Conservation (phyloP, 2,888 invertebrate genomes). For the Hypomecis punctinalis region DNA sequence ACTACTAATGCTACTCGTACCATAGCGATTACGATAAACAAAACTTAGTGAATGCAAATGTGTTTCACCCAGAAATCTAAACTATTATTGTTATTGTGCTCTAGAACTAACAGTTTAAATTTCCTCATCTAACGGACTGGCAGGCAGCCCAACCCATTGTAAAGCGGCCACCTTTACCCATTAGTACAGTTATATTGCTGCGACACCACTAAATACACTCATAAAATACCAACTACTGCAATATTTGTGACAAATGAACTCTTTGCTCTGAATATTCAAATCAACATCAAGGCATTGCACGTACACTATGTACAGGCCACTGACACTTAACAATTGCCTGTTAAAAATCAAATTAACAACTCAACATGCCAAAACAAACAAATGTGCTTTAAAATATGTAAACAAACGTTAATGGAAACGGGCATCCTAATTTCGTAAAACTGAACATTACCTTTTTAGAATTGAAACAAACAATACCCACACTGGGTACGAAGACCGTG, state of each 20-base stretch:
- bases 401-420: slow-evolving; percentile 40
- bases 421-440: slow-evolving; percentile 38
- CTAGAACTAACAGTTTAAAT: slow-evolving; percentile 13
- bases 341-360: slow-evolving; percentile 22
- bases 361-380: slow-evolving; percentile 36
- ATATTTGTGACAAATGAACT: slow-evolving; percentile 4
- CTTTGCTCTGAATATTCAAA: slow-evolving; percentile 10
- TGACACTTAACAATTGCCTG: slow-evolving; percentile 7
- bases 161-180: slow-evolving; percentile 16
- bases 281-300: slow-evolving; percentile 5
- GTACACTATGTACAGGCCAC: too few relatives aligned
- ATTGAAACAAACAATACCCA: slow-evolving; percentile 41
- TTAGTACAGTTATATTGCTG: slow-evolving; percentile 12
- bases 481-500: slow-evolving; percentile 31
- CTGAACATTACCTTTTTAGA: slow-evolving; percentile 40
- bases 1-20: background rate
- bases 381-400: slow-evolving; percentile 38
- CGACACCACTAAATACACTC: slow-evolving; percentile 4
- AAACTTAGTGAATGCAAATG: background rate
- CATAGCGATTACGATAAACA: background rate
- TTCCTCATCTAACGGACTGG: slow-evolving; percentile 19
- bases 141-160: slow-evolving; percentile 27
- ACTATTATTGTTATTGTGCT: slow-evolving; percentile 3
- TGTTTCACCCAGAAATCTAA: slow-evolving; percentile 2
- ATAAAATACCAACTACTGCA: slow-evolving; percentile 7